phyloP scores from a whole-genome alignment of 2,797 vertebrate species.

The Falco berigora region DNA sequence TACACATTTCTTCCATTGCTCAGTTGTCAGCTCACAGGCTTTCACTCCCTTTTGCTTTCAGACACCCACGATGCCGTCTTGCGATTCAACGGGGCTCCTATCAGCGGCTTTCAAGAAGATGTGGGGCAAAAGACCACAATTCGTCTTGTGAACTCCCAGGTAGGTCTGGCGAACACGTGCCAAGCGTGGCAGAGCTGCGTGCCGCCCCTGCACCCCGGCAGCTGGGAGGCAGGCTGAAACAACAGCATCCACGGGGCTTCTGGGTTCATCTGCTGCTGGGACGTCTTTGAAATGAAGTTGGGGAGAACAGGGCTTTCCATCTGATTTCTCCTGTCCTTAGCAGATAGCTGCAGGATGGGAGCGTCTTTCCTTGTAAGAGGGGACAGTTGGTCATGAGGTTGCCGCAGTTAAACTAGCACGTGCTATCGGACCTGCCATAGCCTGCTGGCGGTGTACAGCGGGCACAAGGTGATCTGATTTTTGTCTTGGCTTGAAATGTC shows the following conservation, averaged over 20 bases:
- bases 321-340: not conserved
- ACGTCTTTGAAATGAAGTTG: not conserved
- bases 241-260: not conserved
- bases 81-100: constrained; percentile 78
- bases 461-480: not conserved
- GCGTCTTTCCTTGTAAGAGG: not conserved
- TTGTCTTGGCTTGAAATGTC: not conserved
- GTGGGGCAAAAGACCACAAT: constrained; percentile 79
- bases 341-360: not conserved
- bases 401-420: not conserved
- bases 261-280: not conserved
- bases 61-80: constrained; percentile 78
- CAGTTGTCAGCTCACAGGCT: not conserved
- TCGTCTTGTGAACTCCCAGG: constrained; percentile 82
- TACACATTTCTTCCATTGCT: not conserved
- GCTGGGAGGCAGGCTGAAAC: not conserved
- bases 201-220: not conserved
- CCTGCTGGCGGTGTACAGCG: not conserved
- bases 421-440: not conserved
- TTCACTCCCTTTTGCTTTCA: constrained; percentile 44
- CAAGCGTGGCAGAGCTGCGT: not conserved
- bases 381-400: not conserved
- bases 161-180: not conserved
- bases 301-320: not conserved
- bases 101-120: constrained; percentile 70